A percentile compares a stretch with the other conserved stretches of the same genome.
These are phyloP conservation scores for Bombus fervidus DNA, from an alignment of 1,140 invertebrate species.

Conservation along the genomic window DNA sequence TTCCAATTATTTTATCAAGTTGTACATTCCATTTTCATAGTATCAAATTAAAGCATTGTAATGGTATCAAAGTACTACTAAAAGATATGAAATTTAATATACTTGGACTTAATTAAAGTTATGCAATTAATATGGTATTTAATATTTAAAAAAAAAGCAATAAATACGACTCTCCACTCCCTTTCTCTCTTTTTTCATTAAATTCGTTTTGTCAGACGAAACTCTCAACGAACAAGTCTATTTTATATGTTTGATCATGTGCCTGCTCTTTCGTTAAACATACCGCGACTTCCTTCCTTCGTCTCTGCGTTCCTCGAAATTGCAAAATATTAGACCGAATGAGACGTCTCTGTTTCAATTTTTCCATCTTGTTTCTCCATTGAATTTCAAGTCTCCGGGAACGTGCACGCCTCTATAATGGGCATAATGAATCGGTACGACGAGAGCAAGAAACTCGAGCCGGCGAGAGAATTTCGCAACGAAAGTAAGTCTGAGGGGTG, in stretches of 20 bases:
- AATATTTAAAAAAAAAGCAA: not conserved
- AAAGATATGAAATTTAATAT: not conserved
- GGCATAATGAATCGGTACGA: conserved; percentile 21
- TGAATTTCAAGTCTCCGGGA: not conserved
- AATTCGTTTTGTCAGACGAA: no score
- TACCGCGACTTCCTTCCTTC: not conserved
- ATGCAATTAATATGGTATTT: not conserved
- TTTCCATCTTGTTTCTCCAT: not conserved
- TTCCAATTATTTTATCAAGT: no score
- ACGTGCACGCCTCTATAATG: not conserved
- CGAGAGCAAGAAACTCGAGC: not conserved
- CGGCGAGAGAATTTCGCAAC: not conserved
- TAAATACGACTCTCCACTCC: no score
- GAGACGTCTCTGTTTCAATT: not conserved
- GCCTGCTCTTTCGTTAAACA: not conserved
- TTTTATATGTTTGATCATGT: not conserved
- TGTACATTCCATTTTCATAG: no score
- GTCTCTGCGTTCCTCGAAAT: not conserved
- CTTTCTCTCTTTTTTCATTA: not conserved
- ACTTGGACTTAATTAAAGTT: not conserved
- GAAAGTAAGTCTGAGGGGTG: conserved; percentile 42
- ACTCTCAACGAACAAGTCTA: not conserved
- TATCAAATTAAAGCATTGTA: no score
- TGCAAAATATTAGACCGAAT: not conserved
- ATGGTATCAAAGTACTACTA: no score